phyloP scores from a whole-genome alignment of 2,113 vertebrate genomes.

The Globicephala melas region DNA sequence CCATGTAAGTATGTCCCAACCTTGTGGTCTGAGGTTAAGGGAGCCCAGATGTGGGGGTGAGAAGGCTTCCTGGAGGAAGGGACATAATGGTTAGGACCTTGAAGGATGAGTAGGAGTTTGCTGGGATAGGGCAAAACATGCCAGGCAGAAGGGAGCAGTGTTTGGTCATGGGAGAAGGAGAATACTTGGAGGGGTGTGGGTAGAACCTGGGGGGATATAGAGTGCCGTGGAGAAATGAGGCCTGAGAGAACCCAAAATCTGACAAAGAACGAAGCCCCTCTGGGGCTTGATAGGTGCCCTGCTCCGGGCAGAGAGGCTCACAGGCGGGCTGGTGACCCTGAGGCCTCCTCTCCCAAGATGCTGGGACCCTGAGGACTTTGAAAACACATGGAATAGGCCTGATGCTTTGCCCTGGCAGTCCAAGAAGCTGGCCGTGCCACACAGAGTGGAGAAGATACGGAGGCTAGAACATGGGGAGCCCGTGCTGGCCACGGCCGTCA shows the following conservation, averaged over 20 bases:
- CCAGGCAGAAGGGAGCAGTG: not conserved
- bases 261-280: not conserved
- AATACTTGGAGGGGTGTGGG: not conserved
- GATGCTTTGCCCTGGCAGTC: not conserved
- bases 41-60: not conserved
- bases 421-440: fast-evolving
- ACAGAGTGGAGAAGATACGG: not conserved
- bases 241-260: not conserved
- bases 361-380: not conserved
- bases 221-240: no score
- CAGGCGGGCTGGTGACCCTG: not conserved
- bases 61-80: not conserved
- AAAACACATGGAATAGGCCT: not conserved
- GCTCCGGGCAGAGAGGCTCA: not conserved
- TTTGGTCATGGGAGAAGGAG: not conserved
- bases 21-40: not conserved
- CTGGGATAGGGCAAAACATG: no score
- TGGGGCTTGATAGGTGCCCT: not conserved
- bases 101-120: not conserved
- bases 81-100: not conserved
- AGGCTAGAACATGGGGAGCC: not conserved
- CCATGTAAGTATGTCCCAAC: conserved; percentile 30
- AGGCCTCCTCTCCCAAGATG: not conserved
- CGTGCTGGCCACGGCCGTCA: not conserved
- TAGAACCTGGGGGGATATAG: not conserved